Evolutionary conservation across 23 tunicate genomes (phyloP).

Genomic region (Oikopleura albicans): DNA sequence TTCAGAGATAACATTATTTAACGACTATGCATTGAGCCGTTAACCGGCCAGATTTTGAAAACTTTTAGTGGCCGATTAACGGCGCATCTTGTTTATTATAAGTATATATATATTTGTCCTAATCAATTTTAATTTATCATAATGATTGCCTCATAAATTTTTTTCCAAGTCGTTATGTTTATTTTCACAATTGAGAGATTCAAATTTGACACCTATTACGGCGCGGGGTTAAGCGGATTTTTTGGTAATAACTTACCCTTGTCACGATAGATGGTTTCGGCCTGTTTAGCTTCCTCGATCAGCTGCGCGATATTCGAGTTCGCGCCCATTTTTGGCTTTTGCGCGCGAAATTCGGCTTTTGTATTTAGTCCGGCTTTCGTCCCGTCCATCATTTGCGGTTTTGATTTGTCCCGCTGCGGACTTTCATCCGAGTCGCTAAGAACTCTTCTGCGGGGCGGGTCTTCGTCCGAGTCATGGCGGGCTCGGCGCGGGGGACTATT

Average conservation of each 20-base stretch:
- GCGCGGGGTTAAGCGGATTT: too few species aligned
- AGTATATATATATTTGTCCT: too few species aligned
- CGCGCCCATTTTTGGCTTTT: background rate
- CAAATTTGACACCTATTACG: too few species aligned
- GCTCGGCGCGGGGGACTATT: background rate
- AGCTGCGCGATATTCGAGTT: background rate
- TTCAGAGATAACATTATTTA: too few species aligned
- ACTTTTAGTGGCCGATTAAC: too few species aligned
- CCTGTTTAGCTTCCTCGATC: background rate
- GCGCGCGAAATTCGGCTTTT: background rate
- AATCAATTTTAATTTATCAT: too few species aligned
- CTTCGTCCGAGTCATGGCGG: background rate
- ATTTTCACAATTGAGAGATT: too few species aligned
- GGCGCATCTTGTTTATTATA: too few species aligned
- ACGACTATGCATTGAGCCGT: too few species aligned
- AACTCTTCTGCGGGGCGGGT: background rate
- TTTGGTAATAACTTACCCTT: background rate
- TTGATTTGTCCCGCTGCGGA: background rate
- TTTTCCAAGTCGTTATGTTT: too few species aligned
- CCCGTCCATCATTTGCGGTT: slow-evolving; percentile 2
- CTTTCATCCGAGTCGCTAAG: background rate
- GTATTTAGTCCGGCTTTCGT: slow-evolving; percentile 5
- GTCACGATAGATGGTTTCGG: background rate
- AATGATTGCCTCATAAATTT: too few species aligned
- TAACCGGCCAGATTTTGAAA: too few species aligned